A percentile compares a stretch with the other conserved stretches of the same genome.
Conservation (phyloP, 2,797 vertebrate species). For the Lepidocolaptes lacrymiger region DNA sequence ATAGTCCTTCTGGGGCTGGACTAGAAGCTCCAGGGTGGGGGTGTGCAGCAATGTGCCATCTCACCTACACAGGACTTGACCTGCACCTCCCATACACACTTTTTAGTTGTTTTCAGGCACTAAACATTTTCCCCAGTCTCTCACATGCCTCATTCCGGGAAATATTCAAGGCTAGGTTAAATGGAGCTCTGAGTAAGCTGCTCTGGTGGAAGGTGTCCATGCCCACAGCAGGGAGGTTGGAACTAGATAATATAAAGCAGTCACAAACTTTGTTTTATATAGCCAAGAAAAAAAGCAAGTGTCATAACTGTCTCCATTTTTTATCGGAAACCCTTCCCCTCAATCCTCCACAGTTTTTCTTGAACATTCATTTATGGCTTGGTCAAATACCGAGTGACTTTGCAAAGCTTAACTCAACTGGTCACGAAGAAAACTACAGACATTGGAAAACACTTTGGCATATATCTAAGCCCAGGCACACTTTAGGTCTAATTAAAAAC, state of each 20-base stretch:
- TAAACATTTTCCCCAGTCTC: background rate
- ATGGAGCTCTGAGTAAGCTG: background rate
- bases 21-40: background rate
- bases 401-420: background rate
- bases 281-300: background rate
- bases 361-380: background rate
- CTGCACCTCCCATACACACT: background rate
- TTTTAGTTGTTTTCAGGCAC: background rate
- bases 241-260: background rate
- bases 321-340: background rate
- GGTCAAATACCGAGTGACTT: background rate
- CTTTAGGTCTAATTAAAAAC: background rate
- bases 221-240: background rate
- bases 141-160: background rate
- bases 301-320: background rate
- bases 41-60: background rate
- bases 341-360: background rate
- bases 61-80: background rate
- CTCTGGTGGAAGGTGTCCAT: background rate
- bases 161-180: background rate
- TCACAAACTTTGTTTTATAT: background rate
- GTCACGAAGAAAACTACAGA: background rate
- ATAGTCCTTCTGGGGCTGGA: background rate
- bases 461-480: background rate
- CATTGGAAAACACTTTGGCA: background rate